A percentile compares a stretch with the other conserved stretches of the same genome.
Conservation (phyloP, 2,113 vertebrate genomes). For the Tauraco erythrolophus region DNA sequence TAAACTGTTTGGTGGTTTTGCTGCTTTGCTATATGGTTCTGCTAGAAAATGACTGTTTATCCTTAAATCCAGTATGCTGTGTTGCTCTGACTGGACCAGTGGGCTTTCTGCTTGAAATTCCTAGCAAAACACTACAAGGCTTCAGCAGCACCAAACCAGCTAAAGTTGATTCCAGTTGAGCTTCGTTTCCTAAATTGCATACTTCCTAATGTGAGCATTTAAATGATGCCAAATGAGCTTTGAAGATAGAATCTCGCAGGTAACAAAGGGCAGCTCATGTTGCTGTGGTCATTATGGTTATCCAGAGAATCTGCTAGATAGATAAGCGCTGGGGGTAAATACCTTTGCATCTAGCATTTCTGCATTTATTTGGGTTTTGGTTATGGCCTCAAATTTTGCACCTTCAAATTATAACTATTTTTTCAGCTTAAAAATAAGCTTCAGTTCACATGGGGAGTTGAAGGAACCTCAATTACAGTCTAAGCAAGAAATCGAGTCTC, state of each 20-base stretch:
- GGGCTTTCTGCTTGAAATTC: background rate
- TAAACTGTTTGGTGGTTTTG: background rate
- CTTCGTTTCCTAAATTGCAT: background rate
- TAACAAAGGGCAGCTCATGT: background rate
- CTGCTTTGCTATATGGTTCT: accelerated
- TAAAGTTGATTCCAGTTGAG: background rate
- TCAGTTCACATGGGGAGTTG: background rate
- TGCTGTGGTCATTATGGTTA: background rate
- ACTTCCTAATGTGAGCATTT: background rate
- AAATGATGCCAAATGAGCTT: background rate
- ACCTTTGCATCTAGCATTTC: background rate
- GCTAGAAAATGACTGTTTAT: background rate
- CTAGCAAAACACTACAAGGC: background rate
- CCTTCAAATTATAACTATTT: background rate
- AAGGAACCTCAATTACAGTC: background rate
- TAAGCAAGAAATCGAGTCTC: background rate
- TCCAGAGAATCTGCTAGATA: background rate
- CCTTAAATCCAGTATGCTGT: background rate
- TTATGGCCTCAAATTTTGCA: background rate
- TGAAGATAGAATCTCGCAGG: background rate
- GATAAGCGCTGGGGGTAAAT: background rate
- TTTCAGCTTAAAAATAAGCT: background rate
- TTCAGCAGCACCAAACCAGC: conserved; percentile 7
- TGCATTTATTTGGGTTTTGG: accelerated
- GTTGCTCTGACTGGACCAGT: background rate